phyloP scores from a whole-genome alignment of 2,113 vertebrate species.

The Strigops habroptila region DNA sequence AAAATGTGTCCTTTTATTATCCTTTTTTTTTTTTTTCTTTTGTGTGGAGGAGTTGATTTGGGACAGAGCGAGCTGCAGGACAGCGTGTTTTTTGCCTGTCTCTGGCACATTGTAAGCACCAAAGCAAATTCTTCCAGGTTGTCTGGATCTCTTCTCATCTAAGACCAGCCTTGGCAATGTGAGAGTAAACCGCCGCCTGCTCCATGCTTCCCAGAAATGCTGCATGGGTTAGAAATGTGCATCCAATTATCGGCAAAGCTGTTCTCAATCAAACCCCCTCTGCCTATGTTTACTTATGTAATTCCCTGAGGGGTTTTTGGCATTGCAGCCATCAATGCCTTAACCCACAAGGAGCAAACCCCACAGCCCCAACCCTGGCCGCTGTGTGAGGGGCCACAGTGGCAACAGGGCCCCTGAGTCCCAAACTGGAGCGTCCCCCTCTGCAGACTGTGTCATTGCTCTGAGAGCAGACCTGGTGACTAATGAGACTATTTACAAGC shows the following conservation, averaged over 20 bases:
- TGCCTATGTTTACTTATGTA: accelerated
- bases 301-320: neutral
- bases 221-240: neutral
- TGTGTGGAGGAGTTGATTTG: neutral
- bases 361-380: accelerated
- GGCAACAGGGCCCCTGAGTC: neutral
- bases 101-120: neutral
- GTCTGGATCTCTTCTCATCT: neutral
- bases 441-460: neutral
- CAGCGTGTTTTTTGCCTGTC: neutral
- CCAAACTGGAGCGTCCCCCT: accelerated
- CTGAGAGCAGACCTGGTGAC: neutral
- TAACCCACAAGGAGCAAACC: neutral
- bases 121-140: neutral
- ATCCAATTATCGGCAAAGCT: neutral
- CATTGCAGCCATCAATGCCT: accelerated
- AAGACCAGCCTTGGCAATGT: neutral
- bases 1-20: neutral
- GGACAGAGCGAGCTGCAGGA: neutral
- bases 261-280: neutral
- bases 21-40: neutral
- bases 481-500: neutral
- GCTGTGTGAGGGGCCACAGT: accelerated
- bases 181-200: neutral
- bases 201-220: neutral